A percentile compares a stretch with the other conserved stretches of the same genome.
phyloP scores from a whole-genome alignment of 1,140 invertebrate species.

The Antheraea pernyi region DNA sequence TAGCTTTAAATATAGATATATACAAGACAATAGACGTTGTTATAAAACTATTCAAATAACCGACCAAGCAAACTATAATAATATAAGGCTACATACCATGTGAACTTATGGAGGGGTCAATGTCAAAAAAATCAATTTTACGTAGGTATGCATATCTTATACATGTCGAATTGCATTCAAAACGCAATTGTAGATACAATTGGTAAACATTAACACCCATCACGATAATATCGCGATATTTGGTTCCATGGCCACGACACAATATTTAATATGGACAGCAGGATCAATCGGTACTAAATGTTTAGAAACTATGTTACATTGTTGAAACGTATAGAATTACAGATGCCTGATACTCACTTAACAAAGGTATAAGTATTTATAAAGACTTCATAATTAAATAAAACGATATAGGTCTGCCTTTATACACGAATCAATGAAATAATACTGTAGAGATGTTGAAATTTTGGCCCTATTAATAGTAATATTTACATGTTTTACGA shows the following conservation, averaged over 20 bases:
- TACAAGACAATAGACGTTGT: background rate
- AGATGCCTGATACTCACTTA: no score
- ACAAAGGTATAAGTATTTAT: no score
- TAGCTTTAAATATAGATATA: background rate
- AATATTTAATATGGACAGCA: background rate
- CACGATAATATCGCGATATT: slow-evolving; percentile 17
- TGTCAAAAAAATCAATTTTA: slow-evolving; percentile 10
- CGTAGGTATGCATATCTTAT: background rate
- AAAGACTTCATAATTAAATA: no score
- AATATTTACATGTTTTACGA: no score
- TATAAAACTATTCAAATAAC: background rate
- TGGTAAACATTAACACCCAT: slow-evolving; percentile 22
- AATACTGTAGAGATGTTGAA: no score
- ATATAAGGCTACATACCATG: background rate
- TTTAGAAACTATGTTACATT: background rate
- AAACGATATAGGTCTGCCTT: no score
- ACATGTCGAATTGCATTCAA: slow-evolving; percentile 22
- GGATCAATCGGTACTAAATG: background rate
- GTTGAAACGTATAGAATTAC: background rate
- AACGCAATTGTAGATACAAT: slow-evolving; percentile 11
- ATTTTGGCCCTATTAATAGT: no score
- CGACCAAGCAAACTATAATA: background rate
- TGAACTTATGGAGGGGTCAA: slow-evolving; percentile 10
- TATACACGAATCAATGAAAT: no score
- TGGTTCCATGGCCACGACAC: slow-evolving; percentile 2